Percentiles rank a stretch among this genome's conserved stretches.
phyloP scores from a whole-genome alignment of 2,797 vertebrate genomes.

The Leuciscus waleckii region DNA sequence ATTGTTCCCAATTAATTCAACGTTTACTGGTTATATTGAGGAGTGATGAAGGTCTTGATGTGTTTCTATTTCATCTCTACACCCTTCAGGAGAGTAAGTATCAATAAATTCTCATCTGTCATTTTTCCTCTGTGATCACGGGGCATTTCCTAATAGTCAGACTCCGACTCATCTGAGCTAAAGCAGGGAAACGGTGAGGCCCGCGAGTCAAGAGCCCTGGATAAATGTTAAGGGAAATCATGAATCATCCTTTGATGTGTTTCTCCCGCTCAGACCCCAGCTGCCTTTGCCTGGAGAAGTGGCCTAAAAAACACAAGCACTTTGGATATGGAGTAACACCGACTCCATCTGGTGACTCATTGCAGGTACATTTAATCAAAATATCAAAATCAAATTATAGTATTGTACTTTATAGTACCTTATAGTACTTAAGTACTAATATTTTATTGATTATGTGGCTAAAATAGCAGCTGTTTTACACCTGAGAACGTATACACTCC shows the following conservation, averaged over 20 bases:
- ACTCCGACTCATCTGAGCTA: conserved; percentile 11
- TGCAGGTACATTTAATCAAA: not conserved
- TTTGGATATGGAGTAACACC: not conserved
- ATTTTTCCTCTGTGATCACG: not conserved
- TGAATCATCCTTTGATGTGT: conserved; percentile 26
- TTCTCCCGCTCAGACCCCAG: not conserved
- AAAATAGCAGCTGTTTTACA: no score
- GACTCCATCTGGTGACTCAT: conserved; percentile 5
- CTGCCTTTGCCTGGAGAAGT: conserved; percentile 25
- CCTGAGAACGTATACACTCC: no score
- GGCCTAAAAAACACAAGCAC: not conserved
- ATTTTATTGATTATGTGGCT: no score
- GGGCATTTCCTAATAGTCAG: conserved; percentile 10
- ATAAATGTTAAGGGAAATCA: conserved; percentile 22
- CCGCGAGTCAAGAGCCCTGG: conserved; percentile 15
- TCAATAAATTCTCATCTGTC: conserved; percentile 30
- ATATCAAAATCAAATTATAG: not conserved
- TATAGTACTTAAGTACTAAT: no score
- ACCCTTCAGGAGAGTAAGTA: not conserved
- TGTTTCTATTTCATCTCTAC: not conserved
- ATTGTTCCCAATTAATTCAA: conserved; percentile 8
- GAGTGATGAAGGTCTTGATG: conserved; percentile 15
- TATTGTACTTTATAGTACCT: no score
- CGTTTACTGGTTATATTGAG: not conserved
- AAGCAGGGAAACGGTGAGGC: not conserved